Base-by-base conservation (phyloP, 2,113 vertebrate species). In the Tetrax tetrax region DNA sequence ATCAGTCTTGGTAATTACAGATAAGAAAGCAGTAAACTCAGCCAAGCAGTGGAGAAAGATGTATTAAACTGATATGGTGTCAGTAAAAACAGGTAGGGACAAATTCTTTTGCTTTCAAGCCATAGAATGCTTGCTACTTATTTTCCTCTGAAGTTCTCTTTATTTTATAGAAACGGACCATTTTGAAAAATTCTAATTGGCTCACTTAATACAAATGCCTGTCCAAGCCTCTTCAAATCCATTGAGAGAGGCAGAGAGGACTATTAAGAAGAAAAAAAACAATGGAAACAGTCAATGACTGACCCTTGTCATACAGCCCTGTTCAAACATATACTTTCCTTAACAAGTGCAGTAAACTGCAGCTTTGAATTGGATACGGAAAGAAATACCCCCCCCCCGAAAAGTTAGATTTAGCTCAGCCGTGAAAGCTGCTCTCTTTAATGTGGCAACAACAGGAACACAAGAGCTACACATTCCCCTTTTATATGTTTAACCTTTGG, bases 401-500 rank as follows among this genome's bases (percentile, higher is more conserved):
- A 90, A 89, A 79, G 74, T 69, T 33, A 92, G 68, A 88, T 71
- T 90, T 89, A 91, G 56, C 66, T 92, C 74, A 89, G 86, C 37
- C 0, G 0, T 72, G 70, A 87, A 83, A 60, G 53, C 87, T 74
- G 35, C 66, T 79, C 70, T 83, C 75, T 94, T 91, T 95, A 86
- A 90, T 88, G 66, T 83, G 61, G 87, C 84, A 96, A 85, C 61
- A 95, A 95, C 95, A 95, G 94, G 95, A 96, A 97, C 41, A 93
- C 83, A 92, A 96, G 89, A 89, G 68, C 86, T 92, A 91, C 95
- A 79, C 89, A 83, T 94, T 89, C 75, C 60, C 71, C 82, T 87
- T 96, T 97, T 97, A 97, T 97, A 91, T 95, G 94, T 97, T 97
- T 97, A 95, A 97, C 97, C 97, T 97, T 94, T 96, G 96, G 96